Evolutionary conservation across 1,140 invertebrate species (phyloP).

Genomic region (Steinernema khuongi): DNA sequence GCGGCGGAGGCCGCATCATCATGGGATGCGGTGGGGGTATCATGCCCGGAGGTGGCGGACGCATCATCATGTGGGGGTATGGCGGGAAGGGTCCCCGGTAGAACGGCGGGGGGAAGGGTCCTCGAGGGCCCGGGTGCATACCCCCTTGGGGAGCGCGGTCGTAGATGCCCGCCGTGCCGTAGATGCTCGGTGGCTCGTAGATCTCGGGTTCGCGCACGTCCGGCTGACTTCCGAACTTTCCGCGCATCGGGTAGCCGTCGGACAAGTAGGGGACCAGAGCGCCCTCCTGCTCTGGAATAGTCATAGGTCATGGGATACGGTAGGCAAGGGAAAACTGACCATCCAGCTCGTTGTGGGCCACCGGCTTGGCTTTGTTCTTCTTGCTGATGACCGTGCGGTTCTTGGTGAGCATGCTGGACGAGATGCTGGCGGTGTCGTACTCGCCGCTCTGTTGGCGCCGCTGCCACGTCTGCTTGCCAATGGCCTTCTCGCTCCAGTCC

Average conservation of each 20-base stretch:
- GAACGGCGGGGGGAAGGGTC: conserved; percentile 18
- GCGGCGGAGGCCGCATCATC: conserved; percentile 20
- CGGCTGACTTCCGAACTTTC: conserved; percentile 36
- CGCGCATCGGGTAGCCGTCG: conserved; percentile 32
- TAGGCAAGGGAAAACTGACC: conserved; percentile 16
- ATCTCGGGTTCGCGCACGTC: conserved; percentile 28
- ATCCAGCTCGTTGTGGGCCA: conserved; percentile 32
- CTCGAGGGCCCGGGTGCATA: background rate
- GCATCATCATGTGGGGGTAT: conserved; percentile 10
- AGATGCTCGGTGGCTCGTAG: conserved; percentile 32
- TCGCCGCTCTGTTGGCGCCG: conserved; percentile 55
- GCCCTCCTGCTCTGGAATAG: conserved; percentile 30
- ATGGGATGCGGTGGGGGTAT: conserved; percentile 26
- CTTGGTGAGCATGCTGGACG: conserved; percentile 32
- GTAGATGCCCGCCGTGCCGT: conserved; percentile 14
- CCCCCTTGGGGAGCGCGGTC: conserved; percentile 18
- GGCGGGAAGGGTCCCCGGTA: conserved; percentile 8
- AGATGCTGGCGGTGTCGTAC: conserved; percentile 48
- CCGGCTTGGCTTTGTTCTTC: conserved; percentile 27
- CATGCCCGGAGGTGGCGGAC: background rate
- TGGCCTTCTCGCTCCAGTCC: conserved; percentile 52
- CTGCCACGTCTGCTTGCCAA: conserved; percentile 54
- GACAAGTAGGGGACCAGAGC: conserved; percentile 28
- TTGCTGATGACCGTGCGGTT: conserved; percentile 31
- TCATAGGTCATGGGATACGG: background rate